These are phyloP conservation scores for Xanthia togata DNA, from an alignment of 2,888 invertebrate genomes.

Conservation along the genomic window DNA sequence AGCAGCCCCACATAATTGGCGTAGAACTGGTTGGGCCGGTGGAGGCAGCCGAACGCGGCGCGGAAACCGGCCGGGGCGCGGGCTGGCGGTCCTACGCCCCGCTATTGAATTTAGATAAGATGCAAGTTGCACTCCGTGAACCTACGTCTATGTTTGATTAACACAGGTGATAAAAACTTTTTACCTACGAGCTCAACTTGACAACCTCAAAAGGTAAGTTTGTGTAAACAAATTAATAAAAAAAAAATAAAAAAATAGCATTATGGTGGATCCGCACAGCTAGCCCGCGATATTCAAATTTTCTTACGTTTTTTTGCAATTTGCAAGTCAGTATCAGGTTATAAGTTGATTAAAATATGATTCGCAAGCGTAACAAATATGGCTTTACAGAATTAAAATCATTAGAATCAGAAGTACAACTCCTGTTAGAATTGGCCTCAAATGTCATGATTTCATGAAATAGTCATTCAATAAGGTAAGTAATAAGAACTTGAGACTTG, in stretches of 20 bases:
- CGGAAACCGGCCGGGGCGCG: constrained; percentile 76
- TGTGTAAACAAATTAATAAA: neutral
- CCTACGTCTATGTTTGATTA: constrained; percentile 42
- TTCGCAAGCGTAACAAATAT: too few species aligned
- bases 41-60: constrained; percentile 56
- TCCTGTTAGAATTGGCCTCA: too few species aligned
- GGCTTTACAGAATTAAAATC: too few species aligned
- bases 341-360: too few species aligned
- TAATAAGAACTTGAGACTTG: too few species aligned
- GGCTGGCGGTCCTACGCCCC: constrained; percentile 66
- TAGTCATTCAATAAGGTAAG: too few species aligned
- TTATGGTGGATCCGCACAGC: neutral
- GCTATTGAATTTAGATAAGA: constrained; percentile 79
- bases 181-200: neutral
- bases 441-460: too few species aligned
- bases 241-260: neutral
- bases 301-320: too few species aligned
- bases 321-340: too few species aligned
- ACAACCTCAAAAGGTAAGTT: constrained; percentile 4
- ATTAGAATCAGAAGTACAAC: too few species aligned
- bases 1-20: constrained; percentile 69
- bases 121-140: constrained; percentile 66
- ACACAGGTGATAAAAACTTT: constrained; percentile 28
- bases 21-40: constrained; percentile 75
- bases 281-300: too few species aligned